Base-by-base conservation (phyloP, 1,140 invertebrate genomes). In the Calliphora vicina region DNA sequence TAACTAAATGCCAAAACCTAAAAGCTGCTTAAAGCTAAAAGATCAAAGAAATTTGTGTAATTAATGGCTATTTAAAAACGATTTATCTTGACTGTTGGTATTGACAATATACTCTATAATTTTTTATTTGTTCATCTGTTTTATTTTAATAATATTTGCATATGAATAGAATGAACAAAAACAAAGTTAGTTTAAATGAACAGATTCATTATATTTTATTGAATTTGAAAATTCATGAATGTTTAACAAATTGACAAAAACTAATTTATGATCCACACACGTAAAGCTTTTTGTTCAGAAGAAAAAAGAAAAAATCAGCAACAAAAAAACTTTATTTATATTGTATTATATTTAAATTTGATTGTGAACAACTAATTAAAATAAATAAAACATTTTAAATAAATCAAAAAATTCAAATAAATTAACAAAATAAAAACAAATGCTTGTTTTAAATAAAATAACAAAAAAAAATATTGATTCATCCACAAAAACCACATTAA, bases 341-440 rank as follows among this genome's bases (percentile, higher is more conserved):
- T n/a, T 50, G 17, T 25, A 20, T 78, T 78, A 43, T 78, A 43
- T 43, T 43, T 43, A 76, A 76, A 76, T 78, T 78, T 78, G 29
- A 76, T 78, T 78, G 35, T 43, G 35, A 78, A 45, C 35, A 78
- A 25, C 74, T 78, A 78, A 78, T 78, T 78, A 78, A 43, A 78
- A 78, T 78, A 78, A 78, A 78, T 78, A 78, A 78, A 78, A 78
- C 74, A 78, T 78, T 78, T 78, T 43, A 42, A 20, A 78, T 78
- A 78, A 78, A 78, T 78, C 74, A 78, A 45, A 43, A 27, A 67
- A 67, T 20, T 23, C 74, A 45, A 15, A 78, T 43, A 43, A 42
- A 76, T 20, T 13, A 20, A 42, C 15, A 8, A 42, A 76, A 50
- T 12, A 67, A 23, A 67, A 67, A 20, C n/a, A 6, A 67, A 57